These are phyloP conservation scores for Eospalax fontanierii DNA, from an alignment of 2,797 vertebrate genomes.

Conservation along the genomic window DNA sequence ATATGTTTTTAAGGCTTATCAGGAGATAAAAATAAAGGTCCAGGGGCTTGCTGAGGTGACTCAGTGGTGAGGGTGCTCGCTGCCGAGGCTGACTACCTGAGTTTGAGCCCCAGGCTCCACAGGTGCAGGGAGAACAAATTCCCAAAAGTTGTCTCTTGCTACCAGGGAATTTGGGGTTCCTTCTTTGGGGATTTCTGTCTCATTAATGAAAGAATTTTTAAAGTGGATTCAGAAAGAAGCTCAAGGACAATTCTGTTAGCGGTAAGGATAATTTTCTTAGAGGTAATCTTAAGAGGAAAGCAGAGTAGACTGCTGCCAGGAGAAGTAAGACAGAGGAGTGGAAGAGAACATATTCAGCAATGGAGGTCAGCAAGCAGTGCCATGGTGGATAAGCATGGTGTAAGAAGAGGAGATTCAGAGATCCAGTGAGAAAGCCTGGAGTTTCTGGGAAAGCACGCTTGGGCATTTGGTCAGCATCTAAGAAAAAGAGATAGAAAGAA, in stretches of 20 bases:
- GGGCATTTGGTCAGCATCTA: not conserved
- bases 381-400: not conserved
- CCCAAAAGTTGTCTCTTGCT: not conserved
- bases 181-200: not conserved
- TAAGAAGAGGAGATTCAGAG: not conserved
- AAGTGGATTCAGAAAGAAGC: not conserved
- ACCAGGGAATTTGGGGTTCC: not conserved
- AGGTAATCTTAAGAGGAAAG: not conserved
- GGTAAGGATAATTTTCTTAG: not conserved
- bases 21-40: slow-evolving; percentile 16
- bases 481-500: too few species aligned
- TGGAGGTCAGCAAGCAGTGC: not conserved
- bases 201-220: not conserved
- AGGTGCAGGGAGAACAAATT: not conserved
- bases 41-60: not conserved
- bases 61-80: not conserved
- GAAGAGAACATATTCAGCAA: not conserved
- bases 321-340: not conserved
- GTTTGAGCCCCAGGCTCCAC: not conserved
- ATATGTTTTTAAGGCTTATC: not conserved
- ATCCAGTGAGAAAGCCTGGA: not conserved
- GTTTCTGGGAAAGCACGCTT: not conserved
- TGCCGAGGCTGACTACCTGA: not conserved
- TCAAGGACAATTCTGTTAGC: not conserved
- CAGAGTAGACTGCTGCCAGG: not conserved